Evolutionary conservation across 1,140 invertebrate genomes (phyloP), one percentile per base, ranked within the genome.

Genomic region (Mya arenaria): DNA sequence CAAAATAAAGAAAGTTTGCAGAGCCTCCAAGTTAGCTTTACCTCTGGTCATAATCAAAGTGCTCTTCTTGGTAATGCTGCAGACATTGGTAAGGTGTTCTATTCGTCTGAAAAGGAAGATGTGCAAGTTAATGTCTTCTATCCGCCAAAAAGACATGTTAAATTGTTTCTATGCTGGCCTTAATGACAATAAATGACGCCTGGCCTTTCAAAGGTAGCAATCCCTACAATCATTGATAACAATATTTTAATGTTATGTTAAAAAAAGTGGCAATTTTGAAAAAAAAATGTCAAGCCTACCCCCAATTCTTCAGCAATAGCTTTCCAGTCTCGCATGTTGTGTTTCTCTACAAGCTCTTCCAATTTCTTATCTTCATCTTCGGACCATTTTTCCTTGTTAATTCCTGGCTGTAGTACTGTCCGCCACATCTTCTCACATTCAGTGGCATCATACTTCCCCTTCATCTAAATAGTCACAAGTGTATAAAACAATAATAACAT

Each of bases 61-160:
- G 89, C 15, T 90, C 85, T 28, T 85, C 84, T 58, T 92, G 90
- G 66, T 90, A 93, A 78, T 90, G 88, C 83, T 91, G 90, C n/a
- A 93, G 65, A 75, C 91, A 92, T 55, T 92, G 91, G 58, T 89
- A 92, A 4, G 92, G 82, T 56, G 91, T 91, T 48, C 92, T 77
- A 23, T 87, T 84, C 15, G 91, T 92, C 90, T 91, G 87, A 52
- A 90, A 88, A 55, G 60, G 28, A 75, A 44, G 77, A 65, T 62
- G 89, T 88, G 88, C 86, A 62, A 80, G 63, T 23, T 71, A 60
- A 58, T 77, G n/a, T n/a, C n/a, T n/a, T n/a, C n/a, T n/a, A n/a
- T n/a, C n/a, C n/a, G n/a, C n/a, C n/a, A n/a, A n/a, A n/a, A n/a
- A n/a, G n/a, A n/a, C n/a, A n/a, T n/a, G n/a, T n/a, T n/a, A n/a